Evolutionary conservation across 2,888 invertebrate genomes (phyloP), one percentile per base, ranked within the genome.

Genomic region (Melanargia galathea): DNA sequence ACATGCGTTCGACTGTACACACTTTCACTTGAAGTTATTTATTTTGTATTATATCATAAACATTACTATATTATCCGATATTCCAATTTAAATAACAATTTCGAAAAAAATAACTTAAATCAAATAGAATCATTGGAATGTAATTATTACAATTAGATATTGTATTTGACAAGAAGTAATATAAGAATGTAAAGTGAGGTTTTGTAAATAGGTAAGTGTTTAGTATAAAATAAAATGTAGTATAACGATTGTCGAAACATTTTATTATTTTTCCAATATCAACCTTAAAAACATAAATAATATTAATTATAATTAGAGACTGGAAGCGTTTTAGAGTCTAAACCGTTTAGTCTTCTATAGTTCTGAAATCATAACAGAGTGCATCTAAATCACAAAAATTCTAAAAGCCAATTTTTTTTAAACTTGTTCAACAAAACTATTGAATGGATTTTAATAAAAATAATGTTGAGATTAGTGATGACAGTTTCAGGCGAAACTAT

Each of bases 171-270:
- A 61, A 68, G 59, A 63, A 65, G 64, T 62, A 30, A n/a, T 6
- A 3, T 26, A 33, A 18, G 62, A 49, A 63, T 73, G 68, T 78
- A 80, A 82, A 80, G 78, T 79, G 77, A 79, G 75, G 74, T 77
- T 82, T 84, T 90, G 90, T 90, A 90, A 79, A 90, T 90, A 90
- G n/a, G n/a, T n/a, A 76, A 75, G 43, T 80, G 77, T 78, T 81
- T 86, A 87, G 83, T 75, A 82, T 83, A 85, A 84, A 86, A 84
- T 85, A 84, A 83, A 86, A 81, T 73, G 82, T 87, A 87, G 87
- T 82, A 81, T 84, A 84, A 89, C 86, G 87, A 87, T 89, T 87
- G 86, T 87, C 81, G 84, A 86, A 78, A 74, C 70, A 56, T 69
- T 71, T 70, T 86, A 85, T 87, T 80, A 79, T 81, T 84, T 76